phyloP scores from a whole-genome alignment of 2,888 invertebrate species.

The Gisinianus flammeolus region DNA sequence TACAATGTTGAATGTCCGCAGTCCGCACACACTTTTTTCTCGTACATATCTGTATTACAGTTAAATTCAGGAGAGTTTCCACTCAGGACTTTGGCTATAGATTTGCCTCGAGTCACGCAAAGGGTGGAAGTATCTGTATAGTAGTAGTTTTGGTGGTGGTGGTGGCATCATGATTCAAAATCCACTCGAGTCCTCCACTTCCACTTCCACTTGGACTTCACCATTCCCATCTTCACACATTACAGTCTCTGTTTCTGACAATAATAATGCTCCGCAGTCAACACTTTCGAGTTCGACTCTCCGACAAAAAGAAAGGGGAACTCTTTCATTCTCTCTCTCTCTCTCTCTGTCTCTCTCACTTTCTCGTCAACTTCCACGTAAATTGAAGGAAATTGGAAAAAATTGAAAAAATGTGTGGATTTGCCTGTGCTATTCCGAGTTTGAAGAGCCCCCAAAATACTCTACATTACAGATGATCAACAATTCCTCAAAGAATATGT shows the following conservation, averaged over 20 bases:
- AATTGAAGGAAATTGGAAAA: constrained; percentile 6
- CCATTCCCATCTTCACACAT: constrained; percentile 10
- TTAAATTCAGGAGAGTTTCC: too few relatives aligned
- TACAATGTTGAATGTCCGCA: too few relatives aligned
- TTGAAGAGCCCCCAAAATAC: neutral
- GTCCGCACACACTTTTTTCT: too few relatives aligned
- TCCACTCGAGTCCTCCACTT: neutral
- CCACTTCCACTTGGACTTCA: too few relatives aligned
- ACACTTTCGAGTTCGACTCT: neutral
- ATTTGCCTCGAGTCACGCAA: constrained; percentile 8
- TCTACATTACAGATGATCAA: neutral
- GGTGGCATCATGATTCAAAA: neutral
- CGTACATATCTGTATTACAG: too few relatives aligned
- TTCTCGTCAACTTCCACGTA: neutral
- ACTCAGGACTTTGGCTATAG: too few relatives aligned
- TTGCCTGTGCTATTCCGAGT: neutral
- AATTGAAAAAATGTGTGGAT: neutral
- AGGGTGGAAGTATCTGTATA: too few relatives aligned
- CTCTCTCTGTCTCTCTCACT: neutral
- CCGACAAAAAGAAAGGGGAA: neutral
- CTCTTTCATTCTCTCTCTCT: neutral
- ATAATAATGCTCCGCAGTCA: neutral
- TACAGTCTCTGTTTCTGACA: neutral
- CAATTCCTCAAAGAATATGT: neutral
- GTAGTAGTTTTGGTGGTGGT: too few relatives aligned